These are phyloP conservation scores for Arctocebus calabarensis DNA, from an alignment of 2,797 vertebrate species.

Conservation along the genomic window DNA sequence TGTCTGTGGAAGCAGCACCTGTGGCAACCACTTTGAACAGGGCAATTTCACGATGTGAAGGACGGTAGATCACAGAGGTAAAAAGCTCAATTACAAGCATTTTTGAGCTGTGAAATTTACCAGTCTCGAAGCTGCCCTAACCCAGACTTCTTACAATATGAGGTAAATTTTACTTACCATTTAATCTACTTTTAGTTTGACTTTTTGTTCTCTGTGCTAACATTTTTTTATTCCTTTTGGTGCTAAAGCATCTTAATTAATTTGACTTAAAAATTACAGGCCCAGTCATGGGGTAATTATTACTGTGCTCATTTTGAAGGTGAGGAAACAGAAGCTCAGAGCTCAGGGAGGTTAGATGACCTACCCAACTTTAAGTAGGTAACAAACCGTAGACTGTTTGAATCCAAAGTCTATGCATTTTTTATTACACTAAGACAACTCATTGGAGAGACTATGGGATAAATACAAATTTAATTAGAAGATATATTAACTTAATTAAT, in stretches of 20 bases:
- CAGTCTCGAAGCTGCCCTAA: not conserved
- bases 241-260: constrained; percentile 60
- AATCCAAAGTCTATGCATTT: constrained; percentile 44
- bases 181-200: constrained; percentile 47
- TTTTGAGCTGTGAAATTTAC: not conserved
- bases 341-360: constrained; percentile 36
- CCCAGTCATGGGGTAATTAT: constrained; percentile 62
- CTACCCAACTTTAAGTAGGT: constrained; percentile 44
- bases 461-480: constrained; percentile 75
- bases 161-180: not conserved
- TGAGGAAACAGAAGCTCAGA: constrained; percentile 54
- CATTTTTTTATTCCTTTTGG: no score
- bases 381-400: constrained; percentile 51
- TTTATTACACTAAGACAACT: constrained; percentile 52
- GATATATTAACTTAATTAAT: constrained; percentile 73
- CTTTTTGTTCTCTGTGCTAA: constrained; percentile 24
- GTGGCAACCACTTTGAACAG: not conserved
- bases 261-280: constrained; percentile 41
- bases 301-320: constrained; percentile 52
- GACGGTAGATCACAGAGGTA: not conserved
- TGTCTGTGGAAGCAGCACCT: not conserved
- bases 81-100: not conserved
- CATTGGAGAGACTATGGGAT: constrained; percentile 38
- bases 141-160: not conserved
- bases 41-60: not conserved